Evolutionary conservation across 2,113 vertebrate species (phyloP), one percentile per base, ranked within the genome.

Genomic region (Macaca mulatta): DNA sequence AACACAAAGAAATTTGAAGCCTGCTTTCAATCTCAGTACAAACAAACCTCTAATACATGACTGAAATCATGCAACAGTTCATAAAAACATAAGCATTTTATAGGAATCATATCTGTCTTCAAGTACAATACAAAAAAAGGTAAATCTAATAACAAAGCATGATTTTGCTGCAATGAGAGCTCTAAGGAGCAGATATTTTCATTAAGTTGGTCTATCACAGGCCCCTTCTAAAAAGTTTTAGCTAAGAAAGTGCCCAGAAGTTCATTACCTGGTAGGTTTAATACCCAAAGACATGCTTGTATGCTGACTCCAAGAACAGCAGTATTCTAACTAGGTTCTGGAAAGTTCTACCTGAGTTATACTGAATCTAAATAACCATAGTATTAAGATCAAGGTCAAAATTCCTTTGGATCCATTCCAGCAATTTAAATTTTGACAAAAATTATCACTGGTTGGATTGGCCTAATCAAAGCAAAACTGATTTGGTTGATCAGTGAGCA

Each of bases 401-500:
- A 2, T 52, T 90, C 75, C 48, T 50, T 91, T 82, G n/a, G 3
- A 17, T 57, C 59, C 79, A 61, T 52, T 70, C 95, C 70, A 75
- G 52, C 78, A 93, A 77, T 10, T 82, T 94, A 57, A 80, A 80
- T 69, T 89, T 87, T 74, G n/a, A 88, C 82, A 27, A 50, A 32
- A 91, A 64, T 78, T 84, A 67, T 17, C 9, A 72, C 6, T 77
- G 1, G 27, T 20, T n/a, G 17, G 88, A 52, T 84, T 59, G 38
- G 13, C 35, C 23, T 79, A 11, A 72, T 81, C 74, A 95, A 97
- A 96, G 72, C 38, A 96, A 93, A 89, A 87, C 64, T 70, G 45
- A 80, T 83, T 57, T 59, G 32, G 22, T 11, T 80, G 32, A 87
- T 57, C 57, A 61, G 64, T 74, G 85, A 18, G 88, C 43, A 84